Percentiles rank a stretch among this genome's conserved stretches.
Conservation (phyloP, 1,140 invertebrate genomes). For the Leptinotarsa undecemlineata region DNA sequence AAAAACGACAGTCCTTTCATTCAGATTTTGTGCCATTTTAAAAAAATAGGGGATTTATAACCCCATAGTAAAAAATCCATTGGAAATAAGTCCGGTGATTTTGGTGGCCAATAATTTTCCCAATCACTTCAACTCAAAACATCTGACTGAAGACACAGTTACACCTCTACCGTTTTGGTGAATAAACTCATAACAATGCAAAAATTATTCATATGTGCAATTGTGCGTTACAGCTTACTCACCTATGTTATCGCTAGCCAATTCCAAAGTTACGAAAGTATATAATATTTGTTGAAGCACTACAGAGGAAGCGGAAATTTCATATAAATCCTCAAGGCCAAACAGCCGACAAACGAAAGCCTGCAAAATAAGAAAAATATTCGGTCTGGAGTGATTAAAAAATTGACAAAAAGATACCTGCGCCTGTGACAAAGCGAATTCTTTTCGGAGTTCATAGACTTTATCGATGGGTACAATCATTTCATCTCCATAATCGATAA, state of each 20-base stretch:
- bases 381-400: no score
- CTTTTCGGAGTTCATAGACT: constrained; percentile 60
- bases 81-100: no score
- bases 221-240: constrained; percentile 17
- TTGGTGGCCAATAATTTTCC: no score
- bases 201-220: no score
- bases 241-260: constrained; percentile 34
- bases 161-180: no score
- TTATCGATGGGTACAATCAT: constrained; percentile 56
- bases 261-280: constrained; percentile 38
- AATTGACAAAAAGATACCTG: constrained; percentile 56
- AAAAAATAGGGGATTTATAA: no score
- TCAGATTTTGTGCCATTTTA: no score
- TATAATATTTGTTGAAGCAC: constrained; percentile 35
- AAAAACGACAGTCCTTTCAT: no score
- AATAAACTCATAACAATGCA: no score
- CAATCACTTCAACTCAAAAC: no score
- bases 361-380: constrained; percentile 48
- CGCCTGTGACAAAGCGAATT: constrained; percentile 62
- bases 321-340: constrained; percentile 62
- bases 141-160: no score
- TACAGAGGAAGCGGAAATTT: constrained; percentile 47
- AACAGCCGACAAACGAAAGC: constrained; percentile 64
- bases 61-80: no score
- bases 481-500: constrained; percentile 68